These are phyloP conservation scores for Anisognathus igniventris DNA, from an alignment of 2,797 vertebrate species.

Conservation along the genomic window DNA sequence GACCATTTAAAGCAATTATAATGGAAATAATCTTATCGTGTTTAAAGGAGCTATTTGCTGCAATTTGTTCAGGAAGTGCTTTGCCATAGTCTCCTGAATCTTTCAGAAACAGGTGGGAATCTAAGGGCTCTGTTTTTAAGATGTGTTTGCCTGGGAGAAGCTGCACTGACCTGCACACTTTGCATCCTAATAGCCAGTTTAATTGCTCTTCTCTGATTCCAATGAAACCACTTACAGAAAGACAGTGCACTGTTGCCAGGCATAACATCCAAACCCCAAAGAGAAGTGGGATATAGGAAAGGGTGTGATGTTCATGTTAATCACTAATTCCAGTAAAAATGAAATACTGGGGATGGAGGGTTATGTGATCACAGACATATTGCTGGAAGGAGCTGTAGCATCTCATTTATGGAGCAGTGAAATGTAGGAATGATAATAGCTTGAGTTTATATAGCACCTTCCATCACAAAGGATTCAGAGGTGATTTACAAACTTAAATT, in stretches of 20 bases:
- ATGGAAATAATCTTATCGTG: neutral
- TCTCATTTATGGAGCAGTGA: slow-evolving; percentile 34
- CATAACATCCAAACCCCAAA: neutral
- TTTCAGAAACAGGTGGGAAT: neutral
- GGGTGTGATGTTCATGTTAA: neutral
- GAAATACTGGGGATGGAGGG: neutral
- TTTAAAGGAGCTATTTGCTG: neutral
- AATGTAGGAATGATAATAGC: slow-evolving; percentile 46
- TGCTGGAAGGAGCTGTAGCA: neutral
- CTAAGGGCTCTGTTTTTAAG: neutral
- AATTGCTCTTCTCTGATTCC: neutral
- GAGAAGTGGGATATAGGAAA: neutral
- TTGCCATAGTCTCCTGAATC: neutral
- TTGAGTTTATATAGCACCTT: slow-evolving; percentile 25
- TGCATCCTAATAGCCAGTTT: neutral
- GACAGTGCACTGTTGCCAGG: neutral
- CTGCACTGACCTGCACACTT: neutral
- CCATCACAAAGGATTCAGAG: slow-evolving; percentile 31
- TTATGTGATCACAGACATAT: neutral
- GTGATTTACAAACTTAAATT: slow-evolving; percentile 63
- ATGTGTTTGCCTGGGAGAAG: neutral
- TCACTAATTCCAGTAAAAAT: slow-evolving; percentile 33
- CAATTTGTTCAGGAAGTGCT: neutral
- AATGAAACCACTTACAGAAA: neutral
- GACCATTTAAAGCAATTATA: neutral